phyloP scores from a whole-genome alignment of 2,113 vertebrate genomes.

The Hirundichthys speculiger region DNA sequence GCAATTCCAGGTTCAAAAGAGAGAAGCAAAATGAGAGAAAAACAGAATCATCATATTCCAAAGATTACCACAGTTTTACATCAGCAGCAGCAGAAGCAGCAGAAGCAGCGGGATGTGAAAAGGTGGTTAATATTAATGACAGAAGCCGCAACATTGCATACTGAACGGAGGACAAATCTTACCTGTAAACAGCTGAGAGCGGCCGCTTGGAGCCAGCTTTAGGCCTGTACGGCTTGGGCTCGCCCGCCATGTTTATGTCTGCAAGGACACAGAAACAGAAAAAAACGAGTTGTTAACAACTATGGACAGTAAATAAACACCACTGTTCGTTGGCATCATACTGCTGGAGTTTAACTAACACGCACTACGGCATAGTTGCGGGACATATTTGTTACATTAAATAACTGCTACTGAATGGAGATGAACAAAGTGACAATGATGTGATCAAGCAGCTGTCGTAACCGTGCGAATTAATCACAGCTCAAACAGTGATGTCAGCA shows the following conservation, averaged over 20 bases:
- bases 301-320: too few species aligned
- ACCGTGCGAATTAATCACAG: too few species aligned
- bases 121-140: constrained; percentile 19
- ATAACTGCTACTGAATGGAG: too few species aligned
- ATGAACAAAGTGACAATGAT: too few species aligned
- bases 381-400: too few species aligned
- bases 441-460: too few species aligned
- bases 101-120: constrained; percentile 10
- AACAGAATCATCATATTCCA: constrained; percentile 4
- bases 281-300: neutral
- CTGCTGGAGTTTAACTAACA: too few species aligned
- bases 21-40: neutral
- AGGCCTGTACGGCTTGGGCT: constrained; percentile 97
- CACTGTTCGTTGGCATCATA: too few species aligned
- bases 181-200: constrained; percentile 93
- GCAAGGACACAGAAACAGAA: constrained; percentile 50
- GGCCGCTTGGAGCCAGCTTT: constrained; percentile 94
- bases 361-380: too few species aligned
- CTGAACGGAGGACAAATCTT: constrained; percentile 40
- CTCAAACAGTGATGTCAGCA: too few species aligned
- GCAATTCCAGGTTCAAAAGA: constrained; percentile 27
- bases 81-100: constrained; percentile 24
- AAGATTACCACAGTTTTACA: constrained; percentile 33
- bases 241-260: constrained; percentile 99
- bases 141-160: neutral